phyloP scores from a whole-genome alignment of 2,888 invertebrate species.

The Saturnia pavonia region DNA sequence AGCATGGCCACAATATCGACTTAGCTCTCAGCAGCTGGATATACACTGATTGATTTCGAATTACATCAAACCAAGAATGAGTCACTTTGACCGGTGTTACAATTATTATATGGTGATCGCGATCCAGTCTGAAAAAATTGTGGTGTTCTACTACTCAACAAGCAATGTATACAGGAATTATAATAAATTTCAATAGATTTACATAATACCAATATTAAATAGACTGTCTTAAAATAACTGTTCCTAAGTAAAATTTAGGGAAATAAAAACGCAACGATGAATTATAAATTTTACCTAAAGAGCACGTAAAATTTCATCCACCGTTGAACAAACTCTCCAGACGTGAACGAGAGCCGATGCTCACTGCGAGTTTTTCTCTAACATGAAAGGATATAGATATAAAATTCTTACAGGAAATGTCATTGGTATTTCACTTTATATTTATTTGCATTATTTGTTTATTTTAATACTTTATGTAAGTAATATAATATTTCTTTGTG shows the following conservation, averaged over 20 bases:
- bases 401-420: conserved; percentile 38
- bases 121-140: too few species aligned
- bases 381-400: conserved; percentile 46
- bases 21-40: too few species aligned
- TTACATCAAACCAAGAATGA: too few species aligned
- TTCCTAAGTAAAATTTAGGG: conserved; percentile 11
- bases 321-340: conserved; percentile 56
- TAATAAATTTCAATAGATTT: not conserved
- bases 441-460: not conserved
- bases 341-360: conserved; percentile 68
- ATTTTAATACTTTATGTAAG: too few species aligned
- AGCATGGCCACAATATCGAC: too few species aligned
- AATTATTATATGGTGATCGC: too few species aligned
- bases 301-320: conserved; percentile 61
- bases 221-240: not conserved
- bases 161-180: not conserved
- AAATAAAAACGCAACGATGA: conserved; percentile 34
- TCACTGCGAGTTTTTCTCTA: conserved; percentile 70
- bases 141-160: too few species aligned
- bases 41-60: too few species aligned
- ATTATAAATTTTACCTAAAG: conserved; percentile 50
- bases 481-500: too few species aligned
- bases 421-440: conserved; percentile 20
- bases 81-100: too few species aligned
- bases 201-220: conserved; percentile 1